Conservation (phyloP, 2,888 invertebrate species). For the Dione juno region DNA sequence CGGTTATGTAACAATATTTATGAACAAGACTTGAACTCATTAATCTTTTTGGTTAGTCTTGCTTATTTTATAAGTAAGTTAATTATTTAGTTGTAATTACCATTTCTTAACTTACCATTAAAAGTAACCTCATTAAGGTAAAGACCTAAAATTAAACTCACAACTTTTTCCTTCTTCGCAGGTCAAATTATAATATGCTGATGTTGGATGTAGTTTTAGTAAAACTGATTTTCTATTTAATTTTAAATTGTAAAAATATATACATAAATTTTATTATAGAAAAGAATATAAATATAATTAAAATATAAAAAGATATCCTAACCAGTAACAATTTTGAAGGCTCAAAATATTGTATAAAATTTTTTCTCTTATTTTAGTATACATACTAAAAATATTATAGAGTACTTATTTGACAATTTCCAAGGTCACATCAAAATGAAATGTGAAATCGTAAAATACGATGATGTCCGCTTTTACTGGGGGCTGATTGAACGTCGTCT, state of each 20-base stretch:
- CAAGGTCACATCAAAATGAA: not conserved
- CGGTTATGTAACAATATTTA: slow-evolving; percentile 28
- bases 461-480: not conserved
- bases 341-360: too few relatives aligned
- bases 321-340: too few relatives aligned
- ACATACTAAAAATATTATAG: not conserved
- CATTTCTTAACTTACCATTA: not conserved
- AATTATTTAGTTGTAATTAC: not conserved
- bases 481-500: slow-evolving; percentile 26
- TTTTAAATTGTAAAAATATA: too few relatives aligned
- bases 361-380: not conserved
- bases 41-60: slow-evolving; percentile 1
- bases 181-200: too few relatives aligned
- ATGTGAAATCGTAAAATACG: slow-evolving; percentile 8
- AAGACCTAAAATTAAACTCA: too few relatives aligned
- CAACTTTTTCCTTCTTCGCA: too few relatives aligned
- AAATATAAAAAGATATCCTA: too few relatives aligned
- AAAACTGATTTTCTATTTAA: too few relatives aligned
- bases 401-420: not conserved
- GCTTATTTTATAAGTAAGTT: not conserved
- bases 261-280: too few relatives aligned
- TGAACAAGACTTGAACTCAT: slow-evolving; percentile 16
- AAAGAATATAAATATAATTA: too few relatives aligned
- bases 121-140: too few relatives aligned
- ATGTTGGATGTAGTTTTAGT: too few relatives aligned